phyloP scores from a whole-genome alignment of 1,140 invertebrate species.

The Musca vetustissima region DNA sequence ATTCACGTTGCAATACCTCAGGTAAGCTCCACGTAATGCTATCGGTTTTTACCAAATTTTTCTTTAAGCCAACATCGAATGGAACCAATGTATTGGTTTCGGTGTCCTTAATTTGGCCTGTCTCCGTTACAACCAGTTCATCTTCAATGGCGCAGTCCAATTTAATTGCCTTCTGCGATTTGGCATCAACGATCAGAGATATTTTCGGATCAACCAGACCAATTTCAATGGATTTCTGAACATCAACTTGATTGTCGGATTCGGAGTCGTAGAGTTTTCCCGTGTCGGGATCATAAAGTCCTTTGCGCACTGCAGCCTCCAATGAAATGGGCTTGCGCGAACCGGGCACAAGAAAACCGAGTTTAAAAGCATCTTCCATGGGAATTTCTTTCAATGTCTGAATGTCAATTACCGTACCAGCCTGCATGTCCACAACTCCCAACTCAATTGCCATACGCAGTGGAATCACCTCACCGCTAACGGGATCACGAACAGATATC shows the following conservation, averaged over 20 bases:
- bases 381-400: slow-evolving; percentile 69
- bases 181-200: slow-evolving; percentile 78
- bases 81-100: slow-evolving; percentile 67
- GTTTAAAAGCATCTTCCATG: slow-evolving; percentile 69
- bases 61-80: slow-evolving; percentile 70
- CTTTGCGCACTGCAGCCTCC: slow-evolving; percentile 71
- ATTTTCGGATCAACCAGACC: slow-evolving; percentile 81
- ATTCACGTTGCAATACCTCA: slow-evolving; percentile 76
- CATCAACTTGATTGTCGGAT: slow-evolving; percentile 68
- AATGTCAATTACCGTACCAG: slow-evolving; percentile 70
- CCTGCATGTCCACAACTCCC: slow-evolving; percentile 74
- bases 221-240: slow-evolving; percentile 76
- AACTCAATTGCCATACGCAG: slow-evolving; percentile 75
- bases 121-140: slow-evolving; percentile 69
- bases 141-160: slow-evolving; percentile 68
- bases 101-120: slow-evolving; percentile 69
- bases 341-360: slow-evolving; percentile 68
- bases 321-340: slow-evolving; percentile 73
- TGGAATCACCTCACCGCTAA: slow-evolving; percentile 70
- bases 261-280: slow-evolving; percentile 73
- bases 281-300: slow-evolving; percentile 69
- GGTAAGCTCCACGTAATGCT: slow-evolving; percentile 70
- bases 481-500: slow-evolving; percentile 69
- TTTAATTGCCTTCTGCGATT: slow-evolving; percentile 68
- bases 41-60: slow-evolving; percentile 70